These are phyloP conservation scores for Teleopsis dalmanni DNA, from an alignment of 1,140 invertebrate genomes.

Conservation along the genomic window DNA sequence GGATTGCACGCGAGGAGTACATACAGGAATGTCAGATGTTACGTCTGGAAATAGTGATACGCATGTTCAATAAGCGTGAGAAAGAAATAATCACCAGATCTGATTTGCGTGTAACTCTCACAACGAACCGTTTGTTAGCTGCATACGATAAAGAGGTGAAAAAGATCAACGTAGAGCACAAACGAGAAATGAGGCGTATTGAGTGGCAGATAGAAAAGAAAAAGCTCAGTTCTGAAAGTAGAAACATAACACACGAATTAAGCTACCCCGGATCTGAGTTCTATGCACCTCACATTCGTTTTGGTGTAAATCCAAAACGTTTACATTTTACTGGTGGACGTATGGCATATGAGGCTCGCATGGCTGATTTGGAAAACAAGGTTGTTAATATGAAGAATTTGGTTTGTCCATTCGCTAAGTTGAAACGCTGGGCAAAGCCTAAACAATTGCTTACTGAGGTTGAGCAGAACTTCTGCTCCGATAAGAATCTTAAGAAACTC, in stretches of 20 bases:
- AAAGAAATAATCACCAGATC: constrained; percentile 37
- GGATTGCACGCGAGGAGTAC: constrained; percentile 45
- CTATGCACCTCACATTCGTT: constrained; percentile 47
- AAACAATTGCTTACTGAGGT: constrained; percentile 29
- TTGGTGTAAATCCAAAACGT: constrained; percentile 48
- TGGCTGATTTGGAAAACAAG: constrained; percentile 32
- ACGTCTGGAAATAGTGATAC: constrained; percentile 49
- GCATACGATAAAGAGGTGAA: constrained; percentile 40
- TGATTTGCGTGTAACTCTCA: constrained; percentile 42
- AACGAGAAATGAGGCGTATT: constrained; percentile 34
- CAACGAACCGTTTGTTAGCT: constrained; percentile 35
- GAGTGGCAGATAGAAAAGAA: constrained; percentile 30
- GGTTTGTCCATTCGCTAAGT: constrained; percentile 30
- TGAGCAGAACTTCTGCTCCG: constrained; percentile 35
- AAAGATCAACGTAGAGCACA: constrained; percentile 39
- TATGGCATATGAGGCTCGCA: constrained; percentile 32
- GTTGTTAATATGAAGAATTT: constrained; percentile 18
- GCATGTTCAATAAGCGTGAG: constrained; percentile 41
- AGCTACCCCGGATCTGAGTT: constrained; percentile 47
- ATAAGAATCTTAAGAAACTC: constrained; percentile 28
- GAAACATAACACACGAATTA: constrained; percentile 47
- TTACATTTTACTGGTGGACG: constrained; percentile 32
- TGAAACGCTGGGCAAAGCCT: constrained; percentile 34
- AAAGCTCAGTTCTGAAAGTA: no score
- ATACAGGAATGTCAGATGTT: constrained; percentile 53